A percentile compares a stretch with the other conserved stretches of the same genome.
Evolutionary conservation across 2,113 vertebrate genomes (phyloP).

Genomic region (Trochalopteron elliotii): DNA sequence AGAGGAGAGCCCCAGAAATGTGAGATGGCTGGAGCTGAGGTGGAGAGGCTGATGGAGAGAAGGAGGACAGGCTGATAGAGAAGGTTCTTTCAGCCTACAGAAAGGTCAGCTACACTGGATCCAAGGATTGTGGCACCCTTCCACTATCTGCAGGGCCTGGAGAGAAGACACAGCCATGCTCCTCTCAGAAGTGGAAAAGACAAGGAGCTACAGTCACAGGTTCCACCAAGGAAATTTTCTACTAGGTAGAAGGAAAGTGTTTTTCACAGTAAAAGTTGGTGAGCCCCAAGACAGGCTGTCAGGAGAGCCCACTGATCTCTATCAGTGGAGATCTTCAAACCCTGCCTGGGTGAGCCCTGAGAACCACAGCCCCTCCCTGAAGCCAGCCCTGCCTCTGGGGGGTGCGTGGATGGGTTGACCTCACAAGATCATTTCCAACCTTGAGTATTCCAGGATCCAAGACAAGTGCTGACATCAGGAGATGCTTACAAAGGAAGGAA

Average conservation of each 20-base stretch:
- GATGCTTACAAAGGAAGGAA: background rate
- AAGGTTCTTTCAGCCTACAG: background rate
- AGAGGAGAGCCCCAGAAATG: background rate
- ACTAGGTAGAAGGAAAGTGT: background rate
- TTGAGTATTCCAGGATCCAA: background rate
- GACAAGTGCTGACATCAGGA: background rate
- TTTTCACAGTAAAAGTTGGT: rapidly evolving
- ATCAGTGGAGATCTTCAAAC: background rate
- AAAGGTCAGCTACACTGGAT: background rate
- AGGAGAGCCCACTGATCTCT: background rate
- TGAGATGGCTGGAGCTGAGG: background rate
- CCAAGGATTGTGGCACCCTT: background rate
- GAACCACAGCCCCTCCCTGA: rapidly evolving
- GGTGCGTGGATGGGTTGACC: background rate
- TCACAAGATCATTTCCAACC: background rate
- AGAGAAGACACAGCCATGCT: background rate
- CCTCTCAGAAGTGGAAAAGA: background rate
- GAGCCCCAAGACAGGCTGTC: background rate
- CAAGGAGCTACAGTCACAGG: background rate
- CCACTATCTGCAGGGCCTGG: rapidly evolving
- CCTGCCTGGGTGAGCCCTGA: background rate
- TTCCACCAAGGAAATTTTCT: background rate
- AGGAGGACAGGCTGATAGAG: background rate
- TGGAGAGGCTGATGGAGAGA: background rate
- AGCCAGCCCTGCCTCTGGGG: background rate